Evolutionary conservation across 2,888 invertebrate genomes (phyloP), one percentile per base, ranked within the genome.

Genomic region (Rotaria socialis): DNA sequence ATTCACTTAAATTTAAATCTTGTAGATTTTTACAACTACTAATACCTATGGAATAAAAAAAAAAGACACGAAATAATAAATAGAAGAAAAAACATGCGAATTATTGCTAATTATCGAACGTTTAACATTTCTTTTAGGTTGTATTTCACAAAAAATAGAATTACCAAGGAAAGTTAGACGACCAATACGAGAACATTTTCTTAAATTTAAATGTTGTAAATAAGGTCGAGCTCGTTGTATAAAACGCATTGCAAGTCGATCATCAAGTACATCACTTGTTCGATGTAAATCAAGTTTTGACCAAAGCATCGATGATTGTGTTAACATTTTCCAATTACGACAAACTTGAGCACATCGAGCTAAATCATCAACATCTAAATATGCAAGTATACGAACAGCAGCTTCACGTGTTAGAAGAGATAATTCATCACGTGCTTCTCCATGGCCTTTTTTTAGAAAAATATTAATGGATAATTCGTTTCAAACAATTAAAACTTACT

Each of bases 21-120:
- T 91, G 91, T 14, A 91, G 88, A 88, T 91, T 91, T 16, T 90
- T 89, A 88, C 91, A 91, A 86, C 90, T 90, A 86, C 90, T 89
- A 84, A 91, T 50, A 50, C 50, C 50, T 50, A 50, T 50, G 50
- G 8, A 8, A 50, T 11, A 11, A 14, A 50, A 11, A 8, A 50
- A 50, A 14, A 50, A 50, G 50, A 50, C 35, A 2, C 35, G 35
- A 35, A 35, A 35, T 35, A 35, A 35, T 35, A 35, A 35, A 35
- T 35, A 35, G 35, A 35, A 35, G 35, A 35, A 35, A 35, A 35
- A 35, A 35, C 35, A 35, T 35, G 35, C 2, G 35, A 35, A 35
- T 35, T 35, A 35, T 35, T 35, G 35, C 35, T 35, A 35, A 35
- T 35, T 35, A 35, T 35, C 35, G 35, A 35, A 35, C 35, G 35